These are phyloP conservation scores for Paratilapia polleni DNA, from an alignment of 2,113 vertebrate species.

Conservation along the genomic window DNA sequence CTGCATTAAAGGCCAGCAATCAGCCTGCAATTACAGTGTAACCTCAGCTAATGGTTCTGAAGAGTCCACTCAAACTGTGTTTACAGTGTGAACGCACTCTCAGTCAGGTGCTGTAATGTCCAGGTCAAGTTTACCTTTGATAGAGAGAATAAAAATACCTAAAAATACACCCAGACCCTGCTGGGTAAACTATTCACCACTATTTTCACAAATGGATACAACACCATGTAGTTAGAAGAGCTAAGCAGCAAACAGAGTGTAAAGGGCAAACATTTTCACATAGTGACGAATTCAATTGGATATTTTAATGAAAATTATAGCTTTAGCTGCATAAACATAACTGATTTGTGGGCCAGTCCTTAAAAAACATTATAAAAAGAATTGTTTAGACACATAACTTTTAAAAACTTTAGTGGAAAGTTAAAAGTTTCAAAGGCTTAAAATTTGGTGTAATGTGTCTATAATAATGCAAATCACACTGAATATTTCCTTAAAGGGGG, in stretches of 20 bases:
- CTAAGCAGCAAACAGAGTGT: background rate
- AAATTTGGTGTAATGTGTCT: background rate
- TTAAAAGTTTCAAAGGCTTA: background rate
- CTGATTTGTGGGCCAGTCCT: background rate
- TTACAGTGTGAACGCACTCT: constrained; percentile 8
- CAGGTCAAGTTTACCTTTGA: constrained; percentile 44
- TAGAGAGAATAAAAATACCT: constrained; percentile 13
- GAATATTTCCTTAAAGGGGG: background rate
- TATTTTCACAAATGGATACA: background rate
- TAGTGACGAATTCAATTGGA: background rate
- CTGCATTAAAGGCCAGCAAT: constrained; percentile 60
- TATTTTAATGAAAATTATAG: background rate
- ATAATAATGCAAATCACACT: background rate
- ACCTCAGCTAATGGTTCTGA: constrained; percentile 75
- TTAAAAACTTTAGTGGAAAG: background rate
- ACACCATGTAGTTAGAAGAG: background rate
- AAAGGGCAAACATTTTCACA: background rate
- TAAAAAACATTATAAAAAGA: background rate
- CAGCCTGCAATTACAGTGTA: constrained; percentile 59
- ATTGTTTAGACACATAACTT: background rate
- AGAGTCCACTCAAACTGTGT: constrained; percentile 65
- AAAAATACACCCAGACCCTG: background rate
- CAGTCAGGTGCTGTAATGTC: background rate
- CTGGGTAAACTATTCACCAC: background rate
- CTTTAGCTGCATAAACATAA: background rate